Base-by-base conservation (phyloP, 2,797 vertebrate species). In the Hypotaenidia okinawae region DNA sequence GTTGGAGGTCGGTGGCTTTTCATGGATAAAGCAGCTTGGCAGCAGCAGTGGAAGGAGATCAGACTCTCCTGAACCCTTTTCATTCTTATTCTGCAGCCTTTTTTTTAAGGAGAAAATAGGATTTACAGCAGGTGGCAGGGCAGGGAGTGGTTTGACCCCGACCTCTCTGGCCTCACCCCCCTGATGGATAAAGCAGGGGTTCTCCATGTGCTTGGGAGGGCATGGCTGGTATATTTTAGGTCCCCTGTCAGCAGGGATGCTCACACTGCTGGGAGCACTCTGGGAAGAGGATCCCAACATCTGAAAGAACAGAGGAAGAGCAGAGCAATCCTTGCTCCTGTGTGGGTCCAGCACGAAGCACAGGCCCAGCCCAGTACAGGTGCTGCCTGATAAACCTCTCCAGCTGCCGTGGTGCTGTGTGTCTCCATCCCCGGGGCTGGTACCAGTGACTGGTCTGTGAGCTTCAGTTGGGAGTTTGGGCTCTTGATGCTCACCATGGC, bases 181-280 rank as follows among this genome's bases (percentile, higher is more conserved):
- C 21, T 35, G 33, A 2, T 17, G 52, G 51, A 16, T 27, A 16
- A 35, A 3, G 16, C 39, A 45, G 41, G 15, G 66, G 4, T 15
- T 73, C 23, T 68, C 47, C 74, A 3, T 1, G 5, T 9, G 13
- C 47, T 32, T 4, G 2, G 41, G 5, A 28, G 72, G 59, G 22
- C 63, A 51, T 1, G 0, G 9, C 9, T 0, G 2, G 10, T 7
- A 0, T 9, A 11, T 30, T 81, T 79, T 3, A 35, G 25, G 8
- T 8, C 7, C 7, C 4, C 1, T 55, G 37, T 4, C 67, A n/a
- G 6, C 74, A 63, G 70, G 13, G 58, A 59, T 15, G 22, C n/a
- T 84, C 30, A 24, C 16, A 25, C 21, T 74, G 30, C 61, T 6
- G 6, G 63, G 47, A 88, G 3, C 23, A 11, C 15, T 32, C 33